A percentile compares a stretch with the other conserved stretches of the same genome.
Evolutionary conservation across 2,888 invertebrate species (phyloP).

Genomic region (Tortricodes alternella): DNA sequence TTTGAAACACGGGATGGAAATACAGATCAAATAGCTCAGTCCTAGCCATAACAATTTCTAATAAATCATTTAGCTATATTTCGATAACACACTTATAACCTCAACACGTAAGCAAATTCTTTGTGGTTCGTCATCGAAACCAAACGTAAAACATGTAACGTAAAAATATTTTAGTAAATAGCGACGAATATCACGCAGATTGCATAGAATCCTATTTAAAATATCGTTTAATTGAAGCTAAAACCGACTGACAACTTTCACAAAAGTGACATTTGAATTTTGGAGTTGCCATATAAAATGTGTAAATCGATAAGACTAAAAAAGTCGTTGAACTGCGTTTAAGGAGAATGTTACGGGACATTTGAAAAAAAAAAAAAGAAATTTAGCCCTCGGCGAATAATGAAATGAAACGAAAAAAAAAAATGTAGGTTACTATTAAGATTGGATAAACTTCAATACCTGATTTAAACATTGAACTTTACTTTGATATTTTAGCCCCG

Average conservation of each 20-base stretch:
- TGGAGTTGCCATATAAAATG: constrained; percentile 47
- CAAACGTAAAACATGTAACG: constrained; percentile 16
- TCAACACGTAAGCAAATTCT: constrained; percentile 55
- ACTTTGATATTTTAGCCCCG: too few relatives aligned
- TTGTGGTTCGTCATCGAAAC: constrained; percentile 43
- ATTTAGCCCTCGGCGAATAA: too few relatives aligned
- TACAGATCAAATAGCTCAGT: constrained; percentile 80
- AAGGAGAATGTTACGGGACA: neutral
- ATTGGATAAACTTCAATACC: too few relatives aligned
- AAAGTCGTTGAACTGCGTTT: neutral
- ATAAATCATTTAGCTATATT: constrained; percentile 61
- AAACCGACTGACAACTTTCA: constrained; percentile 68
- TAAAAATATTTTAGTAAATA: constrained; percentile 10
- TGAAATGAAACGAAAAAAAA: neutral
- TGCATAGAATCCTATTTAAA: constrained; percentile 37
- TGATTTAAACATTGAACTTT: too few relatives aligned
- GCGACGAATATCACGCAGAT: constrained; percentile 17
- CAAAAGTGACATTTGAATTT: constrained; percentile 49
- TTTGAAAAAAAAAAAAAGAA: too few relatives aligned
- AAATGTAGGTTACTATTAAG: too few relatives aligned
- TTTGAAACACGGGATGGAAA: constrained; percentile 81
- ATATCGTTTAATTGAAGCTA: constrained; percentile 48
- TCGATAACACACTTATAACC: constrained; percentile 66
- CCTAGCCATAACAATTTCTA: constrained; percentile 69
- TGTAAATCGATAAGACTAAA: constrained; percentile 13